These are phyloP conservation scores for Ianthella basta DNA, from an alignment of 37 sponge, comb jelly and placozoan species.

Conservation along the genomic window DNA sequence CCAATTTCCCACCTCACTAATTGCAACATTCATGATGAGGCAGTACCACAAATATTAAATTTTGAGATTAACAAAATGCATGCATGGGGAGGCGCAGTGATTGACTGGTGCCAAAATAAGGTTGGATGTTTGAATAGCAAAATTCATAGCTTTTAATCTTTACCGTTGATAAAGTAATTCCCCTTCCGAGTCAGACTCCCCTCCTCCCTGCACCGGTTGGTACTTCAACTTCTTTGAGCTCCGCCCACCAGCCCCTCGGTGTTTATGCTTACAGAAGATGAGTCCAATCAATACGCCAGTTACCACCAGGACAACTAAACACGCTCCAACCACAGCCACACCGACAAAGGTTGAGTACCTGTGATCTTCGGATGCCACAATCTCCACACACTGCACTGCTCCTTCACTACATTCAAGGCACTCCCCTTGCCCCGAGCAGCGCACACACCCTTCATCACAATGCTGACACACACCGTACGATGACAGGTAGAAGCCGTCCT, in stretches of 20 bases:
- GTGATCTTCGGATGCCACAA: no score
- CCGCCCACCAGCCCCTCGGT: neutral
- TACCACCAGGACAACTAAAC: neutral
- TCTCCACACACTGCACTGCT: no score
- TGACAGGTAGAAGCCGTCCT: no score
- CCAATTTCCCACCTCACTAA: no score
- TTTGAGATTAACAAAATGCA: no score
- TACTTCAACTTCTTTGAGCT: neutral
- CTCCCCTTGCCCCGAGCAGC: conserved; percentile 50
- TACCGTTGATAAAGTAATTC: neutral
- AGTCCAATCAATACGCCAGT: neutral
- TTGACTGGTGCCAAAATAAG: no score
- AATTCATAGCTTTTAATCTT: neutral
- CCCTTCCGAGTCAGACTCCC: neutral
- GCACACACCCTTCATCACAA: conserved; percentile 60
- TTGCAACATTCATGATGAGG: no score
- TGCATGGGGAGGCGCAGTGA: no score
- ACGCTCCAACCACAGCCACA: neutral
- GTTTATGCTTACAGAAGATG: neutral
- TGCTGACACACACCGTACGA: conserved; percentile 27
- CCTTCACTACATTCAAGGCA: no score
- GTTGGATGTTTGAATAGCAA: no score
- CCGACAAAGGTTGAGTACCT: neutral
- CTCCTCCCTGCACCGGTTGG: neutral
- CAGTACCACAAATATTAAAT: no score